phyloP scores from a whole-genome alignment of 2,888 invertebrate species.

The Leptopilina myrica region DNA sequence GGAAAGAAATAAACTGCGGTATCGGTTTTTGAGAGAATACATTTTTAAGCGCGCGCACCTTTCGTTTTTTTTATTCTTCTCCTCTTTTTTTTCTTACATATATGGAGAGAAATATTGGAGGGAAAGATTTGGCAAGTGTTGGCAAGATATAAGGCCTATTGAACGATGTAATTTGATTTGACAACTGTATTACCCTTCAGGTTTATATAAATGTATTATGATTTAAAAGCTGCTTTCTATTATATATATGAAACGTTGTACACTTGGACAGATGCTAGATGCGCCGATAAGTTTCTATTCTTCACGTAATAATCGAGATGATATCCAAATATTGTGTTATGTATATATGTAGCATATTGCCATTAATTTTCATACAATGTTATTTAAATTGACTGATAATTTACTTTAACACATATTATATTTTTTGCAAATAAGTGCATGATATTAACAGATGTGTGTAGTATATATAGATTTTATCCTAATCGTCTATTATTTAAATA shows the following conservation, averaged over 20 bases:
- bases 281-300: constrained; percentile 57
- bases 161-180: constrained; percentile 65
- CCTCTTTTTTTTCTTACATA: no score
- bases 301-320: constrained; percentile 37
- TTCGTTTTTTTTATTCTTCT: constrained; percentile 10
- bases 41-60: constrained; percentile 26
- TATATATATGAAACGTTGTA: constrained; percentile 46
- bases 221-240: constrained; percentile 48
- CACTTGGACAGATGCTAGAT: constrained; percentile 67
- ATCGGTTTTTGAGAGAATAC: constrained; percentile 9
- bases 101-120: neutral
- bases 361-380: neutral
- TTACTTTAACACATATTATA: neutral
- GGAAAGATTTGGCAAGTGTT: constrained; percentile 51
- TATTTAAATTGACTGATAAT: neutral
- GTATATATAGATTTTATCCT: no score
- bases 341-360: neutral
- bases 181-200: constrained; percentile 62
- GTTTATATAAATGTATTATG: constrained; percentile 41
- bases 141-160: constrained; percentile 47
- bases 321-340: constrained; percentile 21
- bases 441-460: no score
- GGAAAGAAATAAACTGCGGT: constrained; percentile 19
- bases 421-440: no score
- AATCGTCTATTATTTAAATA: no score